Base-by-base conservation (phyloP, 2,113 vertebrate genomes). In the Pachyramphus minor region DNA sequence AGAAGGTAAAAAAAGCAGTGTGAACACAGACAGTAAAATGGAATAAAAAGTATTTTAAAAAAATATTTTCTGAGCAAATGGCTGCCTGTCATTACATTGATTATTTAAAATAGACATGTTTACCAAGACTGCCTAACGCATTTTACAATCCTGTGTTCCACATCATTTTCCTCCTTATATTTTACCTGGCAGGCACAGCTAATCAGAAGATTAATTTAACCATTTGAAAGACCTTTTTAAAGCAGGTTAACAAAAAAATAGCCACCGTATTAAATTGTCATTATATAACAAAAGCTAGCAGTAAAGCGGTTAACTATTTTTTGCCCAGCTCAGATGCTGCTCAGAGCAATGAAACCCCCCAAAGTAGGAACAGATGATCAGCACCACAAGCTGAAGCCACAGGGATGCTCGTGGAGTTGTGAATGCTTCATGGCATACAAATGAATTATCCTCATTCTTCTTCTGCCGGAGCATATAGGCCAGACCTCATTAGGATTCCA, bases 331-430 rank as follows among this genome's bases (percentile, higher is more conserved):
- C 97, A 95, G 97, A 98, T 67, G 97, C 96, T 91, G 96, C 89
- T 97, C 89, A 6, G 95, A 97, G 98, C 95, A 93, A 94, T 96
- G 97, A 97, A 97, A 97, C 95, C 97, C 98, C 98, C 98, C 97
- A 98, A 97, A 98, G 98, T 92, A 98, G 97, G 98, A 98, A 97
- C 98, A 99, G 99, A 99, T 98, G 98, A 99, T 98, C 97, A 97
- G 98, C 98, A 98, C 98, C 98, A 92, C 95, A 98, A 98, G 98
- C 98, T 80, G 96, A 97, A 98, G 98, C 98, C 98, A 98, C 96
- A 31, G 98, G 98, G 98, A 98, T 97, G 97, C 85, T 97, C 90
- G 56, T 50, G 97, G 98, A 98, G 98, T 96, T 97, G 97, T 7
- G 95, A 97, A 98, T 63, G 98, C 98, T 97, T 97, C 89, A 69